These are phyloP conservation scores for Amiota minor DNA, from an alignment of 2,888 invertebrate genomes.

Conservation along the genomic window DNA sequence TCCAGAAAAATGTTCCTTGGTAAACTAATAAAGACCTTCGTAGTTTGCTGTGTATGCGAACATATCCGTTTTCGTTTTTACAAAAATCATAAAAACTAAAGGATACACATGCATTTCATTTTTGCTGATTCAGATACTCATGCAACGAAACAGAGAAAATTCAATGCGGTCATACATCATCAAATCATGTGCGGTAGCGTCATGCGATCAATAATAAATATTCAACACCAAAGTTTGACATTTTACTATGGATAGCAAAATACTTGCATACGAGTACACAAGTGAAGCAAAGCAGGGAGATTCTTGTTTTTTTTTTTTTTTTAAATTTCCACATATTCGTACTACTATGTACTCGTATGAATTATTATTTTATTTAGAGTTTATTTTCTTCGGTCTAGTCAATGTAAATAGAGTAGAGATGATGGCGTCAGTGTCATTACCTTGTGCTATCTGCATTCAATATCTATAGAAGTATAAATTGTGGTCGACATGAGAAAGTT, in stretches of 20 bases:
- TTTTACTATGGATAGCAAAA: conserved; percentile 11
- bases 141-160: neutral
- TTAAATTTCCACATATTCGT: too few relatives aligned
- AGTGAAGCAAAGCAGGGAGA: neutral
- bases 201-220: conserved; percentile 15
- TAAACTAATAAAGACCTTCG: neutral
- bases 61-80: neutral
- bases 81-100: neutral
- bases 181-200: neutral
- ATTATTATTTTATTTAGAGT: neutral
- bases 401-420: too few relatives aligned
- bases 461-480: neutral
- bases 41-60: neutral
- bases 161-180: conserved; percentile 22
- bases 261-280: neutral
- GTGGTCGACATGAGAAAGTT: conserved; percentile 13
- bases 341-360: neutral
- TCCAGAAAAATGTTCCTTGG: neutral
- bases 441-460: conserved; percentile 4
- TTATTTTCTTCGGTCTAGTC: neutral
- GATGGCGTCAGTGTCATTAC: neutral
- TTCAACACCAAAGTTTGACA: conserved; percentile 9
- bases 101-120: conserved; percentile 8
- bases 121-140: conserved; percentile 9
- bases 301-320: too few relatives aligned